phyloP scores from a whole-genome alignment of 2,888 invertebrate species.

The Pilophorus perplexus region DNA sequence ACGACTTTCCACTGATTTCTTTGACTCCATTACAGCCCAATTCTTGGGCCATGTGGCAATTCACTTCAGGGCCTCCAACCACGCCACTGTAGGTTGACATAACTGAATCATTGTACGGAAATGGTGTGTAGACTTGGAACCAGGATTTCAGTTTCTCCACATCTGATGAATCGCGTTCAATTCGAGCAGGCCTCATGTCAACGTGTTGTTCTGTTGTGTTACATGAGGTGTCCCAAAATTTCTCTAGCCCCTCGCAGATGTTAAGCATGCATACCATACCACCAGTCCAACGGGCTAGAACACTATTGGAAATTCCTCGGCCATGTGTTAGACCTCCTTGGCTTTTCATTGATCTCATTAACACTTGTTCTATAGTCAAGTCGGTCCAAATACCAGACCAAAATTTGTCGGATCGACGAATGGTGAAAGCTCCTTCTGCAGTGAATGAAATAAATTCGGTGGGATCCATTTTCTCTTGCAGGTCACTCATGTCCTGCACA shows the following conservation, averaged over 20 bases:
- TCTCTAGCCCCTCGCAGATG: slow-evolving; percentile 46
- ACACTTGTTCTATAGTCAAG: slow-evolving; percentile 6
- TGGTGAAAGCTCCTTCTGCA: slow-evolving; percentile 39
- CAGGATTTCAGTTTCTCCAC: slow-evolving; percentile 46
- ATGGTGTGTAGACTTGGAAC: slow-evolving; percentile 48
- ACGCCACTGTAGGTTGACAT: slow-evolving; percentile 46
- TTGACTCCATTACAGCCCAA: slow-evolving; percentile 41
- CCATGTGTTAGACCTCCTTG: slow-evolving; percentile 45
- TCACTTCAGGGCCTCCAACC: slow-evolving; percentile 42
- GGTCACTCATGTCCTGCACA: slow-evolving; percentile 45
- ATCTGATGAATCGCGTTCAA: slow-evolving; percentile 47
- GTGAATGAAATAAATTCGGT: slow-evolving; percentile 32
- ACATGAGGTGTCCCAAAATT: slow-evolving; percentile 46
- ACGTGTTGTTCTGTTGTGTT: slow-evolving; percentile 40
- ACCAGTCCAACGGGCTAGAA: slow-evolving; percentile 45
- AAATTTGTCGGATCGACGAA: slow-evolving; percentile 42
- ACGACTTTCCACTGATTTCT: slow-evolving; percentile 45
- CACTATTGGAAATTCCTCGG: slow-evolving; percentile 44
- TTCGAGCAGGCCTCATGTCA: slow-evolving; percentile 43
- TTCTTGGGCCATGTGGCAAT: slow-evolving; percentile 47
- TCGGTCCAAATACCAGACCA: slow-evolving; percentile 44
- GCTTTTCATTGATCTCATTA: slow-evolving; percentile 11
- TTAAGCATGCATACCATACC: slow-evolving; percentile 46
- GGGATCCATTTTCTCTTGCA: slow-evolving; percentile 20
- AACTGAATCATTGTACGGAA: slow-evolving; percentile 40